Evolutionary conservation across 1,140 invertebrate genomes (phyloP), one percentile per base, ranked within the genome.

Genomic region (Drosophila micromelanica): DNA sequence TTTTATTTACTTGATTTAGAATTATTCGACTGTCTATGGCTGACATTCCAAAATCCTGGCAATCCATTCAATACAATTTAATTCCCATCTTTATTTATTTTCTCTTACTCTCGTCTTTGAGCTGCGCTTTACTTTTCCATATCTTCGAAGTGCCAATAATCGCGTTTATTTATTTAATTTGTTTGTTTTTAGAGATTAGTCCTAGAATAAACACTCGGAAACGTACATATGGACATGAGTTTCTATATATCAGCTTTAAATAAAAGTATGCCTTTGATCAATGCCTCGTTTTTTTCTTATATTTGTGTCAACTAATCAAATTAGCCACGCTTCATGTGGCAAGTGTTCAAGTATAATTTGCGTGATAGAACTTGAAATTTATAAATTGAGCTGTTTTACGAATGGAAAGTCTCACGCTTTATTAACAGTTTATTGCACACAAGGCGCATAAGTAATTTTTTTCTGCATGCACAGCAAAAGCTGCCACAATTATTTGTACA

Each of bases 261-360:
- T 56, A 42, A 48, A 13, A n/a, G 12, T 5, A 23, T 52, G 61
- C 51, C 64, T 73, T 73, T 70, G 71, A 73, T 73, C 64, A 49
- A 13, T 32, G 30, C 49, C 27, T 27, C 12, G 37, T 7, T 17
- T 1, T 32, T 59, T 11, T 63, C 42, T 6, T 27, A 8, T 52
- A 35, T 17, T 12, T 7, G 8, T 42, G 17, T 64, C 27, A 49
- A 12, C 32, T 74, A 74, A 85, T 77, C 45, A 73, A 73, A 85
- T 85, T 85, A 80, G 77, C 30, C 13, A 61, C 52, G 57, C 62
- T 75, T 80, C 81, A 80, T 74, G 77, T 73, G 20, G 35, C 54
- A 68, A 67, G 54, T 52, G 38, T 52, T 27, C n/a, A 59, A 38
- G 38, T 35, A 1, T 13, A 69, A 46, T 70, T 48, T 45, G 6